Evolutionary conservation across 2,888 invertebrate species (phyloP).

Genomic region (Drosophila peninsularis): DNA sequence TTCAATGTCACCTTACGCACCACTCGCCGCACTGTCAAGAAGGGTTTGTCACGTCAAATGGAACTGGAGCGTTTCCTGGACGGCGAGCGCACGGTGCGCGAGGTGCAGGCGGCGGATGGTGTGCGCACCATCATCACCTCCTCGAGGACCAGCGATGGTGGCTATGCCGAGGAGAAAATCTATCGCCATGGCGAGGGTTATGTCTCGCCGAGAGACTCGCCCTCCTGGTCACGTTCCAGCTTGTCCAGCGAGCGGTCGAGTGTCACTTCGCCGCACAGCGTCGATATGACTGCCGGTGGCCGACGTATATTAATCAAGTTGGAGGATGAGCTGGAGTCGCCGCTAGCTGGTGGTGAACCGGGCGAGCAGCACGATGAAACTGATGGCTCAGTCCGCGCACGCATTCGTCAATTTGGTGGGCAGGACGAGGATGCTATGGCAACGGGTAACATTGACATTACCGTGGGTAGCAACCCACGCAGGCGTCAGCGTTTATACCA

Average conservation of each 20-base stretch:
- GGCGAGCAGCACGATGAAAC: constrained; percentile 65
- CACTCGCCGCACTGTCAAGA: constrained; percentile 60
- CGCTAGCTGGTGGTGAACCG: constrained; percentile 18
- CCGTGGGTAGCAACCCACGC: constrained; percentile 81
- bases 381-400: constrained; percentile 71
- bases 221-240: constrained; percentile 72
- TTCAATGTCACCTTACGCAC: constrained; percentile 81
- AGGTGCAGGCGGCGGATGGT: constrained; percentile 85
- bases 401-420: constrained; percentile 68
- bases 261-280: constrained; percentile 77
- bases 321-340: constrained; percentile 65
- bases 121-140: constrained; percentile 83
- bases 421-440: constrained; percentile 71
- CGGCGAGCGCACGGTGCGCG: constrained; percentile 88
- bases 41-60: constrained; percentile 65
- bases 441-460: constrained; percentile 83
- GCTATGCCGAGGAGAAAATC: constrained; percentile 81
- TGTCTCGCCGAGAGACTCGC: constrained; percentile 76
- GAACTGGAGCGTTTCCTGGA: constrained; percentile 87
- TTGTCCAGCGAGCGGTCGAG: constrained; percentile 73
- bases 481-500: constrained; percentile 69
- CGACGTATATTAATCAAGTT: constrained; percentile 81
- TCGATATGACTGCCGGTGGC: constrained; percentile 82
- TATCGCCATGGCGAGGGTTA: constrained; percentile 82
- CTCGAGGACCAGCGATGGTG: constrained; percentile 80